Evolutionary conservation across 1,140 invertebrate species (phyloP), one percentile per base, ranked within the genome.

Genomic region (Drepana arcuata): DNA sequence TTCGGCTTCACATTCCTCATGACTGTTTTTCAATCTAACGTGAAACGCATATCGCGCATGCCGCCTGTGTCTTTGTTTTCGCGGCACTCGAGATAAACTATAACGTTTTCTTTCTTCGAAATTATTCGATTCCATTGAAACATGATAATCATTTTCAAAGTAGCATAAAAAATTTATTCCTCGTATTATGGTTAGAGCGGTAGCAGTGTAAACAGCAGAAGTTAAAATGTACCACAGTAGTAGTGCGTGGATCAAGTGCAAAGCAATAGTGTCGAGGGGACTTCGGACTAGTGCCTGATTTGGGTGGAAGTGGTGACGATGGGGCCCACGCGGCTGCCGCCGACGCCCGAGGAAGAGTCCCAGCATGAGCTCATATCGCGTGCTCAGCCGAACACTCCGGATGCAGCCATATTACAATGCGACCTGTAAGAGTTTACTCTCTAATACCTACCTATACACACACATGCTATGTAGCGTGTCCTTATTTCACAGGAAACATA

Each of bases 1-100:
- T 81, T 79, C 63, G 74, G 73, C 66, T 62, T 67, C 72, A 69
- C 74, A 81, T 81, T 81, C 77, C 77, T 67, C 59, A 41, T 58
- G 68, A 66, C 66, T 75, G 77, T 71, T 77, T 79, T 78, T 69
- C 77, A 74, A 78, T 78, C 73, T 77, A 77, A 79, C 69, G 72
- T 75, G 73, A 58, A 79, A 74, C 74, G 72, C 63, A 70, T 68
- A 77, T 67, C 70, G 70, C 58, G 65, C 59, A 51, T 55, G 73
- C 64, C 63, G 73, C 55, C 48, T 57, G 55, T 42, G 66, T 42
- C 64, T 78, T 72, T 77, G 65, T 70, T 59, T 60, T 52, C 42
- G 31, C 44, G 44, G 46, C 39, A 28, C 44, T 32, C 41, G 34
- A 34, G 16, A 40, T 46, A 37, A 47, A 44, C 33, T 40, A 45